Evolutionary conservation across 2,888 invertebrate species (phyloP).

Genomic region (Hemithea aestivaria): DNA sequence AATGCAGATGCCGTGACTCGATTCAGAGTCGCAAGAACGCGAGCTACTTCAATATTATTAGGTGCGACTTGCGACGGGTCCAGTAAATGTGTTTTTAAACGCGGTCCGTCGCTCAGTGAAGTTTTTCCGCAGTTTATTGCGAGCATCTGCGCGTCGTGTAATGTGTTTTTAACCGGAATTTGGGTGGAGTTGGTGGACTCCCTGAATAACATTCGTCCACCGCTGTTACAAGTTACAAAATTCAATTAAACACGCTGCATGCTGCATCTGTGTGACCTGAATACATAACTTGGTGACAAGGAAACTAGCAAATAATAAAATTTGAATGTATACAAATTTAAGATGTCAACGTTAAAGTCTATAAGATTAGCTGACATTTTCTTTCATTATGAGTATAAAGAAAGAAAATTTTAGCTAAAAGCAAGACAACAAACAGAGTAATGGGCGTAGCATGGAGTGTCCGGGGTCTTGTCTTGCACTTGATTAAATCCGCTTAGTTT

Average conservation of each 20-base stretch:
- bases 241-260: constrained; percentile 17
- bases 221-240: constrained; percentile 18
- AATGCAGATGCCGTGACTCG: too few species aligned
- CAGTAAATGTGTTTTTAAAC: constrained; percentile 19
- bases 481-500: too few species aligned
- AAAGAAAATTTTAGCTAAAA: too few species aligned
- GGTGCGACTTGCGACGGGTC: constrained; percentile 8
- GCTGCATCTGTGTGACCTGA: constrained; percentile 16
- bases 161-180: constrained; percentile 33
- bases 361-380: too few species aligned
- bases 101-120: constrained; percentile 7
- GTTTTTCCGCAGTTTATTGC: constrained; percentile 21
- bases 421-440: too few species aligned
- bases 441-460: too few species aligned
- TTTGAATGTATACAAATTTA: too few species aligned
- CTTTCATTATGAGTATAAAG: too few species aligned
- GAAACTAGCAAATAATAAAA: too few species aligned
- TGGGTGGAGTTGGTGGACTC: constrained; percentile 10
- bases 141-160: constrained; percentile 29
- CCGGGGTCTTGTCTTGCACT: too few species aligned
- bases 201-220: constrained; percentile 21
- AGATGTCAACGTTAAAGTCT: too few species aligned
- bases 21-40: constrained; percentile 1
- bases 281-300: constrained; percentile 6
- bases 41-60: constrained; percentile 10